Base-by-base conservation (phyloP, 2,888 invertebrate genomes). In the Noctua janthe region DNA sequence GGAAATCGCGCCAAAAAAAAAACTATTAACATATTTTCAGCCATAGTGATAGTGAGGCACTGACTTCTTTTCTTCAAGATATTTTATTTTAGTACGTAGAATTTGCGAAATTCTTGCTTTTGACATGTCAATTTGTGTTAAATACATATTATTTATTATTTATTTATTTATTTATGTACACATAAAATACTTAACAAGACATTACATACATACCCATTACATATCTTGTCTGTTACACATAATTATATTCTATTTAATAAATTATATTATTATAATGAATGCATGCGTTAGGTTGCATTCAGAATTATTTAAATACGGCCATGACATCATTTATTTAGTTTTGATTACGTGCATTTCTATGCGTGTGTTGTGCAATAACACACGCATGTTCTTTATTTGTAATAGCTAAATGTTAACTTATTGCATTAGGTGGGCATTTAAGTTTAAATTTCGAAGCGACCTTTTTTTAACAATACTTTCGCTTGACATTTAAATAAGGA, bases 241-340 rank as follows among this genome's bases (percentile, higher is more conserved):
- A 35, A 54, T n/a, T 15, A 56, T 47, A 62, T 23, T 62, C 10
- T 79, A 85, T 79, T 62, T 3, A 62, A 39, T 54, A 29, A 62
- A 64, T 3, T 39, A 66, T 23, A 20, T 67, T 51, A 51, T 79
- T 39, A 39, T 39, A 39, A 39, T 39, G 39, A 39, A 39, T 39
- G 39, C 39, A 39, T 39, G 39, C 70, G 15, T 56, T 64, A n/a
- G 23, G 10, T 69, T 71, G 59, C 81, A 81, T 43, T 51, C n/a
- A 71, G 23, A 66, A 59, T 66, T 29, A 71, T 71, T 83, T 66
- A 39, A 59, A 54, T 62, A 59, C 56, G 70, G 43, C 82, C 86
- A 59, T 75, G 87, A 67, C 83, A 75, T 83, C 54, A 39, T 59
- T 64, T 81, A 80, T 66, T 51, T 1, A 23, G 47, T 62, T 82